These are phyloP conservation scores for Rhagonycha fulva DNA, from an alignment of 2,888 invertebrate genomes.

Conservation along the genomic window DNA sequence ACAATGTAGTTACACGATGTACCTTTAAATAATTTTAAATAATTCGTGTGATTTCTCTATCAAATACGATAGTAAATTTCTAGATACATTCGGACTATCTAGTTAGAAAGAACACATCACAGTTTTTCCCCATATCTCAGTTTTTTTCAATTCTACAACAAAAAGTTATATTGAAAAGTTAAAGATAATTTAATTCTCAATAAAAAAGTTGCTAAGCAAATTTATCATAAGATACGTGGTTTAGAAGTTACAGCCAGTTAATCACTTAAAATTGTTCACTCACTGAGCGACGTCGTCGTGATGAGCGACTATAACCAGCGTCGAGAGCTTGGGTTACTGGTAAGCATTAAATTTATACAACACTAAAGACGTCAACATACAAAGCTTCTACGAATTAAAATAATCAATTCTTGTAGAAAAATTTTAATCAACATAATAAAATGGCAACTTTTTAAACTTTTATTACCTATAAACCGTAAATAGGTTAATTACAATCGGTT, in stretches of 20 bases:
- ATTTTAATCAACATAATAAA: too few species aligned
- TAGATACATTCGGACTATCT: too few species aligned
- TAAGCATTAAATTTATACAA: too few species aligned
- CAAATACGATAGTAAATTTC: neutral
- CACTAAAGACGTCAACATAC: too few species aligned
- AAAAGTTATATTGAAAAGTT: neutral
- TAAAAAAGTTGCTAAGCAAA: neutral
- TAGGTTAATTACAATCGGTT: neutral
- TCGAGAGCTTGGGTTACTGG: too few species aligned
- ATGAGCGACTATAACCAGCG: too few species aligned
- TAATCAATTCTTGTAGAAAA: too few species aligned
- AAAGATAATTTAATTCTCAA: neutral
- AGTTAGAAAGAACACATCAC: neutral
- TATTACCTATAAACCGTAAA: neutral
- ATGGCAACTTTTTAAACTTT: too few species aligned
- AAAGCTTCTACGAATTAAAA: too few species aligned
- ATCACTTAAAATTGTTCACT: too few species aligned
- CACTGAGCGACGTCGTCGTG: too few species aligned
- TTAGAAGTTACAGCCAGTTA: neutral
- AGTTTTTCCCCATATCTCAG: neutral
- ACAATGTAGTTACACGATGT: neutral
- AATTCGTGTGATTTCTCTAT: neutral
- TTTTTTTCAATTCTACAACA: neutral
- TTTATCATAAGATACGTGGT: neutral
- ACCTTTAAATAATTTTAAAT: neutral